Percentiles rank a stretch among this genome's conserved stretches.
These are phyloP conservation scores for Labeo catla DNA, from an alignment of 2,113 vertebrate genomes.

Conservation along the genomic window DNA sequence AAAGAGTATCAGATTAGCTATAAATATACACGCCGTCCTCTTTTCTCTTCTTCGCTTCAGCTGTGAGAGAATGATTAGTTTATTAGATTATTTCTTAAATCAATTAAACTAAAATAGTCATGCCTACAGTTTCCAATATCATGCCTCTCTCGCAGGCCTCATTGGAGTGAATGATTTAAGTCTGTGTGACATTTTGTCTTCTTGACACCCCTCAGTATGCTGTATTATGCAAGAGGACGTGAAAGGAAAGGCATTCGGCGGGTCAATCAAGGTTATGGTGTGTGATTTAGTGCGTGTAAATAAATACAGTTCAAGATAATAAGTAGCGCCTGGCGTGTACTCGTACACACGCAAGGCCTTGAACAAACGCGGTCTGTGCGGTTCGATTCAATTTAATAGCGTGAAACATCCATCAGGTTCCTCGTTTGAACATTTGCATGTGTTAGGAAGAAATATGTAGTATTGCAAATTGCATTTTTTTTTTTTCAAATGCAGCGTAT, in stretches of 20 bases:
- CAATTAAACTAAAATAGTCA: slow-evolving; percentile 40
- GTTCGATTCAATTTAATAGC: not conserved
- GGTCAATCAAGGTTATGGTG: slow-evolving; percentile 3
- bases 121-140: slow-evolving; percentile 38
- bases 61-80: slow-evolving; percentile 26
- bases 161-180: slow-evolving; percentile 13
- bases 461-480: too few relatives aligned
- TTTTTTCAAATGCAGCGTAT: not conserved
- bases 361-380: not conserved
- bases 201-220: not conserved
- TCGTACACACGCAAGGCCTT: not conserved
- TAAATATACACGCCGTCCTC: slow-evolving; percentile 24
- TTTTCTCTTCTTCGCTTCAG: slow-evolving; percentile 17
- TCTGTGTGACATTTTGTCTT: slow-evolving; percentile 7
- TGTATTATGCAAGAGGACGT: not conserved
- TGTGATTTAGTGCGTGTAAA: not conserved
- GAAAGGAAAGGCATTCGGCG: not conserved
- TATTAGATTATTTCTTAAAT: slow-evolving; percentile 48
- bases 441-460: not conserved
- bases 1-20: slow-evolving; percentile 5
- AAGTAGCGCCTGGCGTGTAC: not conserved
- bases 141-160: not conserved
- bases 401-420: not conserved
- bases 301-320: not conserved
- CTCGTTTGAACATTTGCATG: not conserved